phyloP scores from a whole-genome alignment of 30 jellyfish, hydroid and myxozoan genomes.

The Aurelia sp. region DNA sequence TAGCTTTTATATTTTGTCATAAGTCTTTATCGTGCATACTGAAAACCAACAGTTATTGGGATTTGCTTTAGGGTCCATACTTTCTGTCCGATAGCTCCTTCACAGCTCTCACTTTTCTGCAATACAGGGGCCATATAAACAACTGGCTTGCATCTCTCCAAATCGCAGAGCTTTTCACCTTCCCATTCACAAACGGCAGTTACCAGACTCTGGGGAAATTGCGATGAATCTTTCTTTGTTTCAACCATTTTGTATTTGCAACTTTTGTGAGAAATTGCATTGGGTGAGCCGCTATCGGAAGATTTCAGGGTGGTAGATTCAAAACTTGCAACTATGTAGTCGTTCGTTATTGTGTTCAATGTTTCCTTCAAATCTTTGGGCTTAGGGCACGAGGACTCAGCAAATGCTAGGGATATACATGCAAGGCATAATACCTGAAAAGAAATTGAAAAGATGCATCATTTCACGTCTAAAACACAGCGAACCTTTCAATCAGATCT shows the following conservation, averaged over 20 bases:
- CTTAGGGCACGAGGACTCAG: too few relatives aligned
- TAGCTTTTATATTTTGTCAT: too few relatives aligned
- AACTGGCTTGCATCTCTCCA: background rate
- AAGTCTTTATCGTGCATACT: background rate
- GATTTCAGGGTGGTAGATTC: too few relatives aligned
- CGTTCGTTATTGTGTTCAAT: too few relatives aligned
- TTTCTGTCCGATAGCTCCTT: slow-evolving; percentile 4
- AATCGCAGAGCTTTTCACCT: background rate
- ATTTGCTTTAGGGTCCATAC: background rate
- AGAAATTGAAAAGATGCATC: too few relatives aligned
- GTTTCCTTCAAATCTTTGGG: too few relatives aligned
- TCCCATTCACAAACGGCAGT: slow-evolving; percentile 18
- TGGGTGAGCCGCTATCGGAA: too few relatives aligned
- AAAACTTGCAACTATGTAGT: too few relatives aligned
- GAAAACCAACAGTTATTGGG: slow-evolving; percentile 1
- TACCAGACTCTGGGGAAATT: slow-evolving; percentile 15
- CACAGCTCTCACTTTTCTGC: slow-evolving; percentile 21
- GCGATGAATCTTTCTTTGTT: slow-evolving; percentile 3
- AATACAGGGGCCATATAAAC: slow-evolving; percentile 10
- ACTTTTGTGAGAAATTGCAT: background rate
- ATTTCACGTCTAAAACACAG: too few relatives aligned
- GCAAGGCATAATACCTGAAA: too few relatives aligned
- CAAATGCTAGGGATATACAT: too few relatives aligned
- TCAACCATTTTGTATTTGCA: slow-evolving; percentile 12
- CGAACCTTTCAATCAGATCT: too few relatives aligned